phyloP scores from a whole-genome alignment of 2,113 vertebrate genomes.

The Terrapene triunguis region DNA sequence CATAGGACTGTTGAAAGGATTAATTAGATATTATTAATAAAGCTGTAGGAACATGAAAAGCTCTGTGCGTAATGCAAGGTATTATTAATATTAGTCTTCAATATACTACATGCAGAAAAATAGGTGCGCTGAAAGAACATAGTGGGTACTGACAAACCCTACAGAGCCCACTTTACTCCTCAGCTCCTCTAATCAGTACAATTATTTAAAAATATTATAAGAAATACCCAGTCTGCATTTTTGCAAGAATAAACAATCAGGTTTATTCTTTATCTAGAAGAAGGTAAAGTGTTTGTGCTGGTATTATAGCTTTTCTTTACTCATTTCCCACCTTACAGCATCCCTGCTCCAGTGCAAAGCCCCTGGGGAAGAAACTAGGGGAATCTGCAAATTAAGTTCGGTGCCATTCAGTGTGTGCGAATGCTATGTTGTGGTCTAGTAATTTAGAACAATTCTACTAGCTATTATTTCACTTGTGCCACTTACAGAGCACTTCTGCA shows the following conservation, averaged over 20 bases:
- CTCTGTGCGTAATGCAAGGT: neutral
- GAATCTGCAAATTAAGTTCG: neutral
- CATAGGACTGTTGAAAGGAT: neutral
- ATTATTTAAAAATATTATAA: neutral
- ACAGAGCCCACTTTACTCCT: neutral
- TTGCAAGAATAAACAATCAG: neutral
- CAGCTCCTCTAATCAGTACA: neutral
- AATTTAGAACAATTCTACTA: neutral
- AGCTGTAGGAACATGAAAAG: neutral
- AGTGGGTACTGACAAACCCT: neutral
- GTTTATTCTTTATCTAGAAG: neutral
- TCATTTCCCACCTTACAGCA: neutral
- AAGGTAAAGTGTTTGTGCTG: neutral
- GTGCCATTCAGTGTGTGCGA: neutral
- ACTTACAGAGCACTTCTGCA: neutral
- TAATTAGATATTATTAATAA: neutral
- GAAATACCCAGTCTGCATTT: neutral
- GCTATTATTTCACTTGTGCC: neutral
- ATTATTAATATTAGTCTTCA: neutral
- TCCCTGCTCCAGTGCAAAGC: neutral
- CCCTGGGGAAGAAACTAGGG: fast-evolving
- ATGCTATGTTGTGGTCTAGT: neutral
- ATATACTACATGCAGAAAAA: neutral
- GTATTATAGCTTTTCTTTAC: neutral
- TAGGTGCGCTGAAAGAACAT: neutral